Evolutionary conservation across 2,888 invertebrate species (phyloP), one percentile per base, ranked within the genome.

Genomic region (Caenorhabditis uteleia): DNA sequence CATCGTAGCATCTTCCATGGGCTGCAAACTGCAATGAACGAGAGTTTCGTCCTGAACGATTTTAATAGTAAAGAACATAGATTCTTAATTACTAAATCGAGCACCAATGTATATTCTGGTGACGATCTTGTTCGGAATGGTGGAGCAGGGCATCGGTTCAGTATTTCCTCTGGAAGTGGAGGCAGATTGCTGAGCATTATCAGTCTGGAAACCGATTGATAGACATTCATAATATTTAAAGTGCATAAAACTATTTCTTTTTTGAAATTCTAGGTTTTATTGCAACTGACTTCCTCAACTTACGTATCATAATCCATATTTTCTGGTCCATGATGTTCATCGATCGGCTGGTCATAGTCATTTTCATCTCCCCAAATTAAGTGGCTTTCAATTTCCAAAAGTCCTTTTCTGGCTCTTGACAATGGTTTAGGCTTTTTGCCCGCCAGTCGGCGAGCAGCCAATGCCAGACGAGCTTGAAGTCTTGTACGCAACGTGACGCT

Each of bases 11-110:
- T 94, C 94, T 0, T 91, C 89, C 57, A 95, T 85, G 85, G 93
- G 92, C 77, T 91, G 91, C 2, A 95, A 87, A 76, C 93, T 93
- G 85, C 95, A 95, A 84, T 95, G 95, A 2, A 95, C 95, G 78
- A 95, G 85, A 0, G 95, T 95, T 86, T 95, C 95, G 85, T 95
- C 95, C 89, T 89, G 82, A 31, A 10, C 18, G 31, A 53, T 29
- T 43, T 31, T 6, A 23, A 48, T 57, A 36, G 20, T 25, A n/a
- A 6, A 20, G 20, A 53, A 36, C n/a, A n/a, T 18, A 1, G 16
- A 36, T n/a, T 3, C n/a, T n/a, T 86, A 29, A 88, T 87, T 80
- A 91, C 92, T 85, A 95, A 86, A 85, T 94, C 94, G 75, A 89
- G 84, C 4, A 88, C 88, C 3, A 89, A 84, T 29, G 88, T 88